Evolutionary conservation across 2,113 vertebrate species (phyloP), one percentile per base, ranked within the genome.

Genomic region (Syrrhaptes paradoxus): DNA sequence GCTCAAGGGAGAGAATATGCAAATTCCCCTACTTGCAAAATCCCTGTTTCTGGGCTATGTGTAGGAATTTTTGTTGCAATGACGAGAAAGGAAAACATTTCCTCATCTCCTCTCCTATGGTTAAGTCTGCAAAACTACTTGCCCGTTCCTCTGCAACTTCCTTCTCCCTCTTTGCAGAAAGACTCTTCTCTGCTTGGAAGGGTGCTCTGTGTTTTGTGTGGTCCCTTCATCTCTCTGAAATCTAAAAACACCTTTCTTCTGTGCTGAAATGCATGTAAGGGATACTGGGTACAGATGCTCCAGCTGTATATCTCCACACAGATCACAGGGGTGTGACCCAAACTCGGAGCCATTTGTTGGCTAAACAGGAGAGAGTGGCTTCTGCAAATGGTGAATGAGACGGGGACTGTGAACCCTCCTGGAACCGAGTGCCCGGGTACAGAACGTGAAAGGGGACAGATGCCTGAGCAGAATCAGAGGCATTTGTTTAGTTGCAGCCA

Each of bases 101-200:
- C 48, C 21, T 90, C 95, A n/a, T 79, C 93, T 95, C 48, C 21
- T 90, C 95, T 93, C 58, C 83, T 87, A 51, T 36, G 70, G 75
- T 80, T 82, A 80, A 86, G 7, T 70, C 61, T 82, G 52, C 65
- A 94, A 71, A 94, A 85, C 43, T 74, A 77, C 26, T 79, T 76
- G 57, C 26, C 77, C 0, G 0, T 43, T 83, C 25, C 16, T 20
- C 36, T 43, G n/a, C 18, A 86, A 66, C 29, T 80, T 85, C 28
- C 10, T 29, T 45, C 26, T 65, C 20, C 17, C 6, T 61, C 62
- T 74, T 71, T 67, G 51, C 72, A 90, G 51, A 88, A 54, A 58
- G 58, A 26, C 46, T 20, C 6, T 36, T 76, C 17, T 49, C 87
- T 80, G 67, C 51, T n/a, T 72, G 77, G 20, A 32, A 63, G 63